phyloP scores from a whole-genome alignment of 2,113 vertebrate genomes.

The Ptilonorhynchus violaceus region DNA sequence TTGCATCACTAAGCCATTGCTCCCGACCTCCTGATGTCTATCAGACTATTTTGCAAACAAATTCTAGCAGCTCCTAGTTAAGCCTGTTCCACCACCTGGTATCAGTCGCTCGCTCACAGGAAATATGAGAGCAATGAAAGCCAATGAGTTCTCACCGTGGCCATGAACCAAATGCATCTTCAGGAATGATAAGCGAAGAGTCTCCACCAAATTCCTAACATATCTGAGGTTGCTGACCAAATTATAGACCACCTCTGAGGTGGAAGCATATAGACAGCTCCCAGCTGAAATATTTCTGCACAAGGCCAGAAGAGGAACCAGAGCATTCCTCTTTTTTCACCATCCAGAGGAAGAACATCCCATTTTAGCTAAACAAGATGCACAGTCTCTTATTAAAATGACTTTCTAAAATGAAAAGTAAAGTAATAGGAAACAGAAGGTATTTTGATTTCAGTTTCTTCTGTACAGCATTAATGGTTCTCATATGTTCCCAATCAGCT shows the following conservation, averaged over 20 bases:
- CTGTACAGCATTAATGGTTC: background rate
- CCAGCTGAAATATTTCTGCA: background rate
- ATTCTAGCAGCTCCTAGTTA: background rate
- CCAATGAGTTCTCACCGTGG: background rate
- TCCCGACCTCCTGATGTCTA: background rate
- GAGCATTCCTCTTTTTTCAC: background rate
- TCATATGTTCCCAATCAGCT: background rate
- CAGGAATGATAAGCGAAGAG: background rate
- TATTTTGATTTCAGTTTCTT: slow-evolving; percentile 10
- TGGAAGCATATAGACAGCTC: background rate
- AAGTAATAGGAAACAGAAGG: slow-evolving; percentile 35
- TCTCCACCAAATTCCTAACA: background rate
- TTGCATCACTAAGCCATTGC: background rate
- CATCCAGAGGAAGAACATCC: background rate
- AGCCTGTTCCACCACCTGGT: background rate
- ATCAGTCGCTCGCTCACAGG: background rate
- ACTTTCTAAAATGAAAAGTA: slow-evolving; percentile 30
- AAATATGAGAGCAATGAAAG: background rate
- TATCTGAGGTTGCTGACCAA: background rate
- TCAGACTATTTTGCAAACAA: background rate
- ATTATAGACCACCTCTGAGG: background rate
- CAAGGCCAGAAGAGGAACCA: background rate
- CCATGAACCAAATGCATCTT: background rate
- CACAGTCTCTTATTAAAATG: background rate
- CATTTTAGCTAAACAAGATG: background rate